Conservation (phyloP, 2,888 invertebrate species). For the Lochmaea crataegi region DNA sequence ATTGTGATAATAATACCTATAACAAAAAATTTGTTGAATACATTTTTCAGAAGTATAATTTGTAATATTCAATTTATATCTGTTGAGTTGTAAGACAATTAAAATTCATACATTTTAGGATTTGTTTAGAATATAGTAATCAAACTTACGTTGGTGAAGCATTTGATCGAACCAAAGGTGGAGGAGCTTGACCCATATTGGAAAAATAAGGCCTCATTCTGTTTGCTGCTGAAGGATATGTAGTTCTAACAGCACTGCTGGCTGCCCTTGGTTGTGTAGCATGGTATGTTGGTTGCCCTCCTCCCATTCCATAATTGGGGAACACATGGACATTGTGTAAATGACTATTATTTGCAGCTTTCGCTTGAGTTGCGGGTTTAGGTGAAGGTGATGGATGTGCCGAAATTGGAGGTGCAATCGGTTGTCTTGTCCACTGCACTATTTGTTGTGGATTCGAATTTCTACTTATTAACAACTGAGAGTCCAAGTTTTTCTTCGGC, state of each 20-base stretch:
- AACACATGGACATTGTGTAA: conserved; percentile 59
- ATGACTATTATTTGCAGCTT: conserved; percentile 57
- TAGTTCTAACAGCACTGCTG: conserved; percentile 58
- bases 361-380: conserved; percentile 62
- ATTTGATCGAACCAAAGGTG: conserved; percentile 67
- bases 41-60: too few species aligned
- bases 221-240: conserved; percentile 62
- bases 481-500: conserved; percentile 90
- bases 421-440: conserved; percentile 84
- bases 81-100: too few species aligned
- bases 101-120: too few species aligned
- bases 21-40: too few species aligned
- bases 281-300: conserved; percentile 57
- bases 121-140: too few species aligned
- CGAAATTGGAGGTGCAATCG: conserved; percentile 78
- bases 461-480: conserved; percentile 77
- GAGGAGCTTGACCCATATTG: conserved; percentile 63
- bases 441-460: conserved; percentile 63
- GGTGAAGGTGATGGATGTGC: conserved; percentile 64
- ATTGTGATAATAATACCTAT: too few species aligned
- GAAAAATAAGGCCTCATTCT: conserved; percentile 58
- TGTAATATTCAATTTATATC: too few species aligned
- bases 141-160: conserved; percentile 63
- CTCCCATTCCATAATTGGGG: conserved; percentile 55
- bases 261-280: conserved; percentile 57